Evolutionary conservation across 2,797 vertebrate species (phyloP), one percentile per base, ranked within the genome.

Genomic region (Microctenopoma lineatum): DNA sequence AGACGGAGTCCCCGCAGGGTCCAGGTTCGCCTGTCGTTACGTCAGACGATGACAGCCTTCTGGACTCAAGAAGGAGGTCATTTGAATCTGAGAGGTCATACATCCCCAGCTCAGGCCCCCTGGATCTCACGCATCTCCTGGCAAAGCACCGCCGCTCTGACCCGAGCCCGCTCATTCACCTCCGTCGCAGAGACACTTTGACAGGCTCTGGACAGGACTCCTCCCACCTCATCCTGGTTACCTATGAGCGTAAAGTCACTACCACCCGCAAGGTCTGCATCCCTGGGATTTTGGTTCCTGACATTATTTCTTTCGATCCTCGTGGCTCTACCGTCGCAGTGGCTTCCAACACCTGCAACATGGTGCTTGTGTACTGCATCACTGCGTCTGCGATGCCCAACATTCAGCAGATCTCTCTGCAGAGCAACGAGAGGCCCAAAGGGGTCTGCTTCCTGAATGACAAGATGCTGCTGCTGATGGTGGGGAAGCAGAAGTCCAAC

Each of bases 281-380:
- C 48, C 97, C 98, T 0, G 97, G 97, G 34, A 94, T 99, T 76
- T 87, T 98, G 84, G 96, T 96, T 34, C 98, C 98, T 1, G 98
- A 99, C 71, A 94, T 99, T 16, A 88, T 99, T 60, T 95, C 96
- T 34, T 96, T 97, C 77, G 95, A 96, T 77, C 81, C 89, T 0
- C 91, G 86, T 50, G 93, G 93, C n/a, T 95, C 95, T 55, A 94
- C 93, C 0, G 92, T 97, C 0, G 96, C 95, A 0, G 95, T 99
- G 72, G 96, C 97, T 7, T 99, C 98, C 59, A 99, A 97, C 84
- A 95, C 93, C 0, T 96, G 95, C 77, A 96, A 94, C 27, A 69
- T 94, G 87, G 93, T 99, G 75, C 93, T 98, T 12, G 94, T 98
- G 67, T 98, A 98, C 87, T 94, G 95, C 7, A 91, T 98, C 83